Evolutionary conservation across 2,888 invertebrate species (phyloP), one percentile per base, ranked within the genome.

Genomic region (Drosophila monieri): DNA sequence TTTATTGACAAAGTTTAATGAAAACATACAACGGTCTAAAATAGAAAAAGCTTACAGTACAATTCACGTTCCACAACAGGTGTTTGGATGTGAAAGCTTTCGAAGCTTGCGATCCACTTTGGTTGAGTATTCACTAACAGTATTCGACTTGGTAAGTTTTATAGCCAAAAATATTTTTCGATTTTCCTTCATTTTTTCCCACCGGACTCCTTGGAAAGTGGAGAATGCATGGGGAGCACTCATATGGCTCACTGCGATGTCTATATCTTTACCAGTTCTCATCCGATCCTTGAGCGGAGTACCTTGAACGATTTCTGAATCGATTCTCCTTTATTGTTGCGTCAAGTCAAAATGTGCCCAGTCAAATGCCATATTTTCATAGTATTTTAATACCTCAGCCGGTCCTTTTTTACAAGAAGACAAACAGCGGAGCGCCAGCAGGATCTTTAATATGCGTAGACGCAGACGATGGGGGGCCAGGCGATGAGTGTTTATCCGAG

Each of bases 401-500:
- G 21, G 9, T 21, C 15, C 12, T 43, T 43, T 41, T 41, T 41
- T 41, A 18, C 21, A 21, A 21, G 15, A 21, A 43, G 43, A 43
- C 21, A 21, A 5, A 5, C 12, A 18, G 43, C 21, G 43, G 18
- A 18, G 39, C 39, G 15, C 15, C 39, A 9, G 12, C 43, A 6
- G 10, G 18, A 43, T 6, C 43, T 12, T 46, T 41, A 67, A 27
- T 37, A 76, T 76, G 76, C 39, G 27, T 54, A 56, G 46, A 6
- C 53, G 23, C 23, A 18, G 14, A 6, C 25, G 39, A 37, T 10
- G 56, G 15, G 48, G 46, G 58, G 43, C 39, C 41, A 55, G 35
- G 72, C 51, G 12, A 78, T 76, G 65, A 44, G 80, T 64, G 12
- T 81, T 6, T 85, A 69, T 52, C 51, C 67, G 5, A 81, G 62